Evolutionary conservation across 2,888 invertebrate species (phyloP).

Genomic region (Nomada ruficornis): DNA sequence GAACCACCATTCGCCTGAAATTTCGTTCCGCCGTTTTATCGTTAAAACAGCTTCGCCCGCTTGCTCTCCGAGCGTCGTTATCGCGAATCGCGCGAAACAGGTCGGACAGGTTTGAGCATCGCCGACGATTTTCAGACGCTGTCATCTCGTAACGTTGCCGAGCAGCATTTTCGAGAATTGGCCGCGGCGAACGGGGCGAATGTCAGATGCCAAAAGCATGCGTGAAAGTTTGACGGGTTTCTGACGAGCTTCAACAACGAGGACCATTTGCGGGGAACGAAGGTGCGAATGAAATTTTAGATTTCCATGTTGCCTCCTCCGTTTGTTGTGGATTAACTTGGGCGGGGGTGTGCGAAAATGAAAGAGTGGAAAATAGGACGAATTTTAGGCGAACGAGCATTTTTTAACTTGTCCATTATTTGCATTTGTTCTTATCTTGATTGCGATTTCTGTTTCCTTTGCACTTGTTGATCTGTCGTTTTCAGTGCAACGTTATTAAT

Average conservation of each 20-base stretch:
- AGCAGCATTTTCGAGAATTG: conserved; percentile 48
- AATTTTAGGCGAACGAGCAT: neutral
- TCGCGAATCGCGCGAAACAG: conserved; percentile 39
- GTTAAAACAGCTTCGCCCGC: neutral
- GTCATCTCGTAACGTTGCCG: conserved; percentile 43
- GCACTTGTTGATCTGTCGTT: no score
- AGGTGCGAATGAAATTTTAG: conserved; percentile 34
- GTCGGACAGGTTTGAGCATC: conserved; percentile 24
- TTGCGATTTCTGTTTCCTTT: no score
- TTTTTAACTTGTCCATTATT: neutral
- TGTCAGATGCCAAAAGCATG: conserved; percentile 59
- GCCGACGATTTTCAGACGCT: conserved; percentile 41
- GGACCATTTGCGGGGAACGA: conserved; percentile 18
- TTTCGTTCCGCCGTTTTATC: conserved; percentile 1
- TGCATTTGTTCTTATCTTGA: no score
- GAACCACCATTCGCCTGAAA: neutral
- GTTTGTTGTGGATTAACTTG: conserved; percentile 42
- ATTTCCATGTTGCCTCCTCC: neutral
- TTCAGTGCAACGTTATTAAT: no score
- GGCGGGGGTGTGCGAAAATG: neutral
- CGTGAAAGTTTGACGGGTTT: conserved; percentile 65
- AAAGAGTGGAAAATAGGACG: no score
- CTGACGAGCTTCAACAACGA: conserved; percentile 47
- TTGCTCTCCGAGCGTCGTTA: conserved; percentile 10
- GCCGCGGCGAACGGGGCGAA: conserved; percentile 33